Evolutionary conservation across 37 sponge, comb jelly and placozoan species (phyloP), one percentile per base, ranked within the genome.

Genomic region (Cliona cf. orientalis): DNA sequence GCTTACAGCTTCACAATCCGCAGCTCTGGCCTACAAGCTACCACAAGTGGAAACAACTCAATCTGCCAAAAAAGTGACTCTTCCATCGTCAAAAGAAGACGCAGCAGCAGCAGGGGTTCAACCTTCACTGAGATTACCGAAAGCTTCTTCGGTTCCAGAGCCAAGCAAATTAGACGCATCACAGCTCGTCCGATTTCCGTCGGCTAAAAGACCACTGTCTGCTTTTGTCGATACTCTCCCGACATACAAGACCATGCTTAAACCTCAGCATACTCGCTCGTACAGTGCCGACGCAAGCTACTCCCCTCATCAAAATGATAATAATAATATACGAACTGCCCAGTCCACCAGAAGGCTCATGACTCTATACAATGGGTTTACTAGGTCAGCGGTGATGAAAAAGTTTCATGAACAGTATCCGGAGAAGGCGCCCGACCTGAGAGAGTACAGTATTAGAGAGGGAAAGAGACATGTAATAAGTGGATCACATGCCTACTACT

Each of bases 391-490:
- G 32, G 78, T 58, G 7, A 31, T 75, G 63, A 79, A 69, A 38
- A 43, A 66, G 19, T 91, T 87, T 61, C 85, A 80, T 53, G 40
- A 71, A 9, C 25, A 46, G 45, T 84, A 76, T 69, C 88, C 81
- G 25, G 95, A 94, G 34, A 32, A 42, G 63, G 75, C 80, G 39
- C 95, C 95, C n/a, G 91, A 94, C 64, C 67, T 91, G 36, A 87
- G 89, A 67, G 81, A 90, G 46, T 49, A 84, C 72, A 60, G 83
- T 5, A 63, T 41, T 22, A 78, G 56, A 34, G 60, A 76, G 26
- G 95, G 89, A 28, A 91, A 76, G 75, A 63, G 95, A 39, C 95
- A 94, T 55, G 41, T 79, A 26, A 91, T 94, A 65, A 78, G 91
- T 63, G 95, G 95, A 1, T 59, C 61, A 49, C 84, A 94, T 49